Base-by-base conservation (phyloP, 2,797 vertebrate species). In the Gastrophryne carolinensis region DNA sequence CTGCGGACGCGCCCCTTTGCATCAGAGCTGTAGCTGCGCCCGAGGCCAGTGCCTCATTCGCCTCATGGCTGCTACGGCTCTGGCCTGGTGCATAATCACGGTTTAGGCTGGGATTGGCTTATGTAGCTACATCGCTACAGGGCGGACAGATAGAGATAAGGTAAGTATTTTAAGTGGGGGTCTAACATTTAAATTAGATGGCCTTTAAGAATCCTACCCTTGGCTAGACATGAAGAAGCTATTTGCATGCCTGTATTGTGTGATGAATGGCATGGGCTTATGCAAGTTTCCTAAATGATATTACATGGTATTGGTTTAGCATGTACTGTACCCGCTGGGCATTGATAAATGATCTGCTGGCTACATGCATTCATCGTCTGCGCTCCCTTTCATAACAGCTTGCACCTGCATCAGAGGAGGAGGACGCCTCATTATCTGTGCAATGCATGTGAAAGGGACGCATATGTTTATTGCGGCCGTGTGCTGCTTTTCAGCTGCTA, bases 381-480 rank as follows among this genome's bases (percentile, higher is more conserved):
- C 44, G 37, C 44, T 61, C 64, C 50, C 26, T 67, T 74, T 64
- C 72, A 82, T 87, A 88, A 87, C 79, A 85, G 79, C 85, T 70
- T n/a, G 77, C 84, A 87, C 85, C 85, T 86, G 84, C 73, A 69
- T 27, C 52, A 2, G 24, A 37, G 52, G 29, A 27, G 39, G 27
- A 64, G n/a, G n/a, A 54, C 63, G 61, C 34, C 53, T 79, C 70
- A 0, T 81, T 82, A 81, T 83, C 77, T 80, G 66, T 26, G 63
- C 34, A 37, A 74, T 49, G 54, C 75, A 71, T 21, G 34, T 47
- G 75, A 73, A 57, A 52, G 61, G 80, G 75, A 35, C 64, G 2
- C 69, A 68, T 79, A 57, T 84, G 52, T 66, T 82, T 79, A 27
- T 56, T 0, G 0, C 37, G 66, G 24, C 1, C 0, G 58, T 70